These are phyloP conservation scores for Progne subis DNA, from an alignment of 2,113 vertebrate genomes.

Conservation along the genomic window DNA sequence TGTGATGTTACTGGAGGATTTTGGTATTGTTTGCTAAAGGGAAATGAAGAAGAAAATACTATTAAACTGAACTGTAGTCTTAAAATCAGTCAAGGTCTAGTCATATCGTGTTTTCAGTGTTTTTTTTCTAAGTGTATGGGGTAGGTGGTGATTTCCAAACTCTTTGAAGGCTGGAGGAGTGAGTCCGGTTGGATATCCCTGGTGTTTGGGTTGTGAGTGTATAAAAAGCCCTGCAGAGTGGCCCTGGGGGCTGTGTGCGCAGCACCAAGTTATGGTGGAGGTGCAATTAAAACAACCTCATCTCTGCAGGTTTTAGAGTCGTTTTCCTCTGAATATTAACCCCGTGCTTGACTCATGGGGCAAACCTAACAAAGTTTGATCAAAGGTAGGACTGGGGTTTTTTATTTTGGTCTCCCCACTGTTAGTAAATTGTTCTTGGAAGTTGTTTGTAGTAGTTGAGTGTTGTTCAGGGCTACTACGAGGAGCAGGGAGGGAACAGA, in stretches of 20 bases:
- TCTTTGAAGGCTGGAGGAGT: not conserved
- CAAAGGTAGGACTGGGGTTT: not conserved
- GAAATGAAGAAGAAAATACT: not conserved
- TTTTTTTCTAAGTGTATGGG: not conserved
- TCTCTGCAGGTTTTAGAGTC: not conserved
- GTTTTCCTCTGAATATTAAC: not conserved
- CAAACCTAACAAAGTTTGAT: not conserved
- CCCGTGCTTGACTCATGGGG: fast-evolving
- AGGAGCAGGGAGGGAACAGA: constrained; percentile 22
- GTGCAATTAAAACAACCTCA: not conserved
- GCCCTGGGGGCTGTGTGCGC: not conserved
- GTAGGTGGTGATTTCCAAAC: not conserved
- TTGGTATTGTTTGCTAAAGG: not conserved
- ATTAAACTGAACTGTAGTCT: not conserved
- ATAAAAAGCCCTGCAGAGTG: not conserved
- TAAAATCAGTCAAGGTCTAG: not conserved
- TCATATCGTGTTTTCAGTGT: not conserved
- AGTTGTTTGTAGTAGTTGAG: not conserved
- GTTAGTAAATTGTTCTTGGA: not conserved
- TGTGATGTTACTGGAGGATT: not conserved
- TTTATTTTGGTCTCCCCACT: not conserved
- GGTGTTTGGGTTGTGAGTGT: not conserved
- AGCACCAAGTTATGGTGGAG: not conserved
- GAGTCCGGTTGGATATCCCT: not conserved
- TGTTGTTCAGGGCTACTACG: not conserved